Conservation (phyloP, 2,888 invertebrate genomes). For the Campaea margaritaria region DNA sequence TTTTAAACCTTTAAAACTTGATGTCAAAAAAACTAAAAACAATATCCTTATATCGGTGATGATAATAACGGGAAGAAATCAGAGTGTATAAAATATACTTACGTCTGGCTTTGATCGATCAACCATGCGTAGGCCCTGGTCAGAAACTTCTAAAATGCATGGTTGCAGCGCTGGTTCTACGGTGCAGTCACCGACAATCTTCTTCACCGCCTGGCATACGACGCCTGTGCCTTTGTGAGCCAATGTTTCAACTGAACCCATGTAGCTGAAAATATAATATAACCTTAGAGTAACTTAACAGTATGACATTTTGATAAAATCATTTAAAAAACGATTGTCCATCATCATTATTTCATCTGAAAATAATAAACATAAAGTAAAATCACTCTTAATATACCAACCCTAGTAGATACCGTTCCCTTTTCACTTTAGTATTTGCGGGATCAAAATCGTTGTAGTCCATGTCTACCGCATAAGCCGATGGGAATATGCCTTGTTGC, state of each 20-base stretch:
- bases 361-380: too few species aligned
- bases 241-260: conserved; percentile 98
- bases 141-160: conserved; percentile 97
- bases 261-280: conserved; percentile 82
- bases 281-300: neutral
- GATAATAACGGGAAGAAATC: too few species aligned
- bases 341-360: neutral
- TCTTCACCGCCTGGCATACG: conserved; percentile 95
- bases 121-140: conserved; percentile 97
- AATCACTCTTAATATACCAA: conserved; percentile 45
- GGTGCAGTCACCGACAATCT: conserved; percentile 90
- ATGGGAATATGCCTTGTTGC: conserved; percentile 97
- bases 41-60: too few species aligned
- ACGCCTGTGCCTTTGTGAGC: conserved; percentile 99
- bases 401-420: conserved; percentile 95
- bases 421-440: conserved; percentile 91
- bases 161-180: conserved; percentile 90
- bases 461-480: conserved; percentile 98
- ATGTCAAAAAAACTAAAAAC: too few species aligned
- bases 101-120: conserved; percentile 93
- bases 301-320: neutral
- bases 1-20: too few species aligned
- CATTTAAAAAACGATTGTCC: neutral
- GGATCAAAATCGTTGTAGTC: conserved; percentile 98
- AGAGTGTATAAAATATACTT: conserved; percentile 50